A percentile compares a stretch with the other conserved stretches of the same genome.
phyloP scores from a whole-genome alignment of 2,888 invertebrate genomes.

The Phragmatobia fuliginosa region DNA sequence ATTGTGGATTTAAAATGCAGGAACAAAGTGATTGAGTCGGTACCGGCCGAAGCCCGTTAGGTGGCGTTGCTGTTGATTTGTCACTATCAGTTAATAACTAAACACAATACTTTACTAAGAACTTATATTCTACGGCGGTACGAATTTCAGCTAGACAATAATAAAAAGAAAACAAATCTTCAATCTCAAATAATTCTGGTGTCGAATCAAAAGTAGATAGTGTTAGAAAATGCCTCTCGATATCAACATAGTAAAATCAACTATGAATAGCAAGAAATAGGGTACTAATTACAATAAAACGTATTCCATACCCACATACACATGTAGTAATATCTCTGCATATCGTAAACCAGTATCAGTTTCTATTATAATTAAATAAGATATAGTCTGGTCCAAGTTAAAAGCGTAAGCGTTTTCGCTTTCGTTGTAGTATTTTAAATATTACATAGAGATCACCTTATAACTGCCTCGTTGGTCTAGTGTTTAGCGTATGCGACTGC shows the following conservation, averaged over 20 bases:
- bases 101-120: too few species aligned
- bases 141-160: too few species aligned
- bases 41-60: too few species aligned
- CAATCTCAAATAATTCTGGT: background rate
- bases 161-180: background rate
- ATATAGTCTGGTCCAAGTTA: constrained; percentile 11
- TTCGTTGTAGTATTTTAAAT: background rate
- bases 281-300: constrained; percentile 1
- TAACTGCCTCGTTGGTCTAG: too few species aligned
- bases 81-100: too few species aligned
- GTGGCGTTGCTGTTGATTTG: too few species aligned
- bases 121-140: too few species aligned
- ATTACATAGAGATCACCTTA: background rate
- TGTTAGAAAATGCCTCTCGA: background rate
- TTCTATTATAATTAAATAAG: constrained; percentile 54
- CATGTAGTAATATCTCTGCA: constrained; percentile 12
- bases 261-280: background rate
- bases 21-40: too few species aligned
- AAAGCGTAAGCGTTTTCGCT: constrained; percentile 20
- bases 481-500: too few species aligned
- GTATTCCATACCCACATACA: constrained; percentile 6
- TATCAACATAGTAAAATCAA: background rate
- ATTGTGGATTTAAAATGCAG: too few species aligned
- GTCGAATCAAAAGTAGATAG: background rate
- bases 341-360: constrained; percentile 43